Base-by-base conservation (phyloP, 2,113 vertebrate species). In the Macheiramphus alcinus region DNA sequence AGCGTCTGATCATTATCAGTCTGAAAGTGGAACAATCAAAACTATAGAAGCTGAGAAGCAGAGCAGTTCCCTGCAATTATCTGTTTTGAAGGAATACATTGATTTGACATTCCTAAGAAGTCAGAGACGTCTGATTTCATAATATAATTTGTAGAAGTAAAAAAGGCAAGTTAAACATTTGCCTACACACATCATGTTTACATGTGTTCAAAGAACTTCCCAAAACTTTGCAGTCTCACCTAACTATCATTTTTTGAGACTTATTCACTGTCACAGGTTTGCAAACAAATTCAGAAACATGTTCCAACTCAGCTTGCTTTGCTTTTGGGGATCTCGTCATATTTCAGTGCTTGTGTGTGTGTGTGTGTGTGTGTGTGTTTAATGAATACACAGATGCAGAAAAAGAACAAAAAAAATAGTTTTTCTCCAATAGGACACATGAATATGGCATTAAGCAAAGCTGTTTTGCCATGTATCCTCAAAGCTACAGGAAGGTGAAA, bases 101-200 rank as follows among this genome's bases (percentile, higher is more conserved):
- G 97, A 97, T 98, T 98, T 98, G 98, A 98, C 97, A 97, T 98
- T 97, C 98, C 95, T 98, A 98, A 98, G 98, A 98, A 98, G 98
- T 98, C 97, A 97, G 96, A 98, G 96, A 97, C 75, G 43, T 98
- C 97, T 98, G 98, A 98, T 98, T 98, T 98, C 96, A 97, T 98
- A 98, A 98, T 97, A 98, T 97, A 98, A 98, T 98, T 98, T 98
- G 97, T 96, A 97, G 98, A 98, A 98, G 96, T 98, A 97, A 98
- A 98, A 98, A 98, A 98, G 94, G 96, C 95, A 98, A 98, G 97
- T 98, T 98, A 98, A 98, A 98, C 96, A 98, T 98, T 98, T 98
- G 97, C 97, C 97, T 97, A 98, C 96, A 97, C 94, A 96, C 92
- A 97, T 97, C 97, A 97, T 98, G 97, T 98, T 98, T 98, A 97